These are phyloP conservation scores for Philaenus spumarius DNA, from an alignment of 1,140 invertebrate genomes.

Conservation along the genomic window DNA sequence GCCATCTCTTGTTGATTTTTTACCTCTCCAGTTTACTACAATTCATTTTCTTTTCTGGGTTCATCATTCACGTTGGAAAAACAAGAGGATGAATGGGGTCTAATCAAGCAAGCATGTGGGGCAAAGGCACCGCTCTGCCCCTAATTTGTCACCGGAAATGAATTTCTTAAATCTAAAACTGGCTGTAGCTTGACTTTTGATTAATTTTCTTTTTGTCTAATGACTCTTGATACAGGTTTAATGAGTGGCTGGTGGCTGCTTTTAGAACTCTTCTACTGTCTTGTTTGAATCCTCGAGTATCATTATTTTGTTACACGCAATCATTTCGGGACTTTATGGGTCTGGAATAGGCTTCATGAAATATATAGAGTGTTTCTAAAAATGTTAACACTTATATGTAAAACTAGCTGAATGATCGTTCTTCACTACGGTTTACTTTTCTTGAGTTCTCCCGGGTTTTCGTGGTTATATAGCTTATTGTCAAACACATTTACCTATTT, in stretches of 20 bases:
- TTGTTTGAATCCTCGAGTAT: too few species aligned
- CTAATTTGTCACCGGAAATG: slow-evolving; percentile 16
- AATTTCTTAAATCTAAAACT: slow-evolving; percentile 16
- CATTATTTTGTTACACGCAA: too few species aligned
- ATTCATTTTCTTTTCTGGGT: slow-evolving; percentile 8
- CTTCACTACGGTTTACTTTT: too few species aligned
- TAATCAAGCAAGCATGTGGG: slow-evolving; percentile 2
- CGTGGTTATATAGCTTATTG: too few species aligned
- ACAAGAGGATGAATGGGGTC: slow-evolving; percentile 14
- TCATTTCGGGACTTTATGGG: too few species aligned
- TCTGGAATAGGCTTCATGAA: too few species aligned
- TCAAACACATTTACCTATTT: too few species aligned
- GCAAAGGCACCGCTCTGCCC: slow-evolving; percentile 6
- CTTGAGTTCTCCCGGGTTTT: too few species aligned
- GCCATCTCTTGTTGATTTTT: slow-evolving; percentile 11
- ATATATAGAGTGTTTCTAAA: too few species aligned
- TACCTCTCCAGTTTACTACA: slow-evolving; percentile 11
- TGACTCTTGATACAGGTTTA: slow-evolving; percentile 10
- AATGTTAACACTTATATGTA: too few species aligned
- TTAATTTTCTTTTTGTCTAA: slow-evolving; percentile 9
- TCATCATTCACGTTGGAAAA: slow-evolving; percentile 9
- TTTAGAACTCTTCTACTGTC: too few species aligned
- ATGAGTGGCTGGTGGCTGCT: not conserved
- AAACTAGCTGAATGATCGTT: too few species aligned
- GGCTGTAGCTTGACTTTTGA: slow-evolving; percentile 6